Evolutionary conservation across 2,797 vertebrate species (phyloP).

Genomic region (Poecilia wingei): DNA sequence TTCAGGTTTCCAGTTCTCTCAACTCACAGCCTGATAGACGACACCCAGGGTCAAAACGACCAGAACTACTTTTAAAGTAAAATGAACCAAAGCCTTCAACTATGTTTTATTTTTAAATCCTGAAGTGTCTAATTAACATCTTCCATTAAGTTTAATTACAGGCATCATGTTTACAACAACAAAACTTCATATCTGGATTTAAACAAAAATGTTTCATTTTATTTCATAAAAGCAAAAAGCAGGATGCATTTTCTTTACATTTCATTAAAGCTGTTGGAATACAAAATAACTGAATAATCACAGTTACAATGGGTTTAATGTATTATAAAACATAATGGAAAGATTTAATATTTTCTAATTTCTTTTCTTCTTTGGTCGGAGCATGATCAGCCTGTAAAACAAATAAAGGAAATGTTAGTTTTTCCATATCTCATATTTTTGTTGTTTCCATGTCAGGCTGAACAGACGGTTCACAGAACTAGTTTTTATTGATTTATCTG

Average conservation of each 20-base stretch:
- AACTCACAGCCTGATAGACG: neutral
- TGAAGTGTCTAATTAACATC: neutral
- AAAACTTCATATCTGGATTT: neutral
- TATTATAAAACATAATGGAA: neutral
- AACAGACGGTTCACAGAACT: neutral
- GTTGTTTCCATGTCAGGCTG: neutral
- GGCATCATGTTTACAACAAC: neutral
- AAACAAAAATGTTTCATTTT: neutral
- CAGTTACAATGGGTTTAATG: neutral
- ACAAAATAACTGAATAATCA: neutral
- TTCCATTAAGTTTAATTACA: neutral
- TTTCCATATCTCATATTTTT: neutral
- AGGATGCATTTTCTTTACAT: neutral
- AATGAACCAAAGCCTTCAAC: neutral
- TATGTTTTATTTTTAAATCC: neutral
- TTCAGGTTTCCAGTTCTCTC: neutral
- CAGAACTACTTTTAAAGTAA: neutral
- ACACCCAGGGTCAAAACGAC: rapidly evolving
- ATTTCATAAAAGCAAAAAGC: neutral
- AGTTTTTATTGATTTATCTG: neutral
- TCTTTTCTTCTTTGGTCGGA: neutral
- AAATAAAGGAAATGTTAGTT: neutral
- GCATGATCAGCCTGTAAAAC: neutral
- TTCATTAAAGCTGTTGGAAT: neutral
- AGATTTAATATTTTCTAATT: neutral